Conservation (phyloP, 2,888 invertebrate genomes). For the Zygogramma bicolorata region DNA sequence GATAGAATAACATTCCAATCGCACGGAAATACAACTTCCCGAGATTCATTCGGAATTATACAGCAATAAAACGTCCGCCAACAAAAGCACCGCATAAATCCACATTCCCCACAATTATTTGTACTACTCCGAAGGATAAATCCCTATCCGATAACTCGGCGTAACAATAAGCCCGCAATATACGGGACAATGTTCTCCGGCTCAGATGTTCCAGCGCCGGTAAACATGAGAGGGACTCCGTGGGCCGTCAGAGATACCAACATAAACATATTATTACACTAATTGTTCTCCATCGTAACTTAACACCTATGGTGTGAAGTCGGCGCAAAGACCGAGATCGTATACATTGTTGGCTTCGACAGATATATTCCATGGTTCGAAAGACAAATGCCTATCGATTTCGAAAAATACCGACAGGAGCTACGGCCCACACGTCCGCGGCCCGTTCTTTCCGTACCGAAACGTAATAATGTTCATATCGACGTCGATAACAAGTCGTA, state of each 20-base stretch:
- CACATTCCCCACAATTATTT: constrained; percentile 30
- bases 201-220: constrained; percentile 34
- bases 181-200: constrained; percentile 29
- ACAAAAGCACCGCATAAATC: constrained; percentile 32
- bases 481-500: background rate
- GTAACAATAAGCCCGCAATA: constrained; percentile 31
- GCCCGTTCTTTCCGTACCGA: constrained; percentile 5
- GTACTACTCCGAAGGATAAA: constrained; percentile 32
- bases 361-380: constrained; percentile 60
- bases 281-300: constrained; percentile 64
- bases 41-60: background rate
- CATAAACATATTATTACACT: constrained; percentile 63
- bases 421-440: constrained; percentile 11
- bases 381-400: constrained; percentile 61
- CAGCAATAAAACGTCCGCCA: constrained; percentile 29
- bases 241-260: constrained; percentile 48
- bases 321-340: constrained; percentile 55
- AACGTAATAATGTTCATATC: constrained; percentile 13
- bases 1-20: background rate
- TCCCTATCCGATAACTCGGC: constrained; percentile 30
- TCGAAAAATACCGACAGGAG: constrained; percentile 51
- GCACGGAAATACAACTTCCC: constrained; percentile 4
- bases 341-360: constrained; percentile 61
- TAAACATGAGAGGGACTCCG: constrained; percentile 37
- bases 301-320: constrained; percentile 63